Evolutionary conservation across 2,113 vertebrate species (phyloP), one percentile per base, ranked within the genome.

Genomic region (Megaptera novaeangliae): DNA sequence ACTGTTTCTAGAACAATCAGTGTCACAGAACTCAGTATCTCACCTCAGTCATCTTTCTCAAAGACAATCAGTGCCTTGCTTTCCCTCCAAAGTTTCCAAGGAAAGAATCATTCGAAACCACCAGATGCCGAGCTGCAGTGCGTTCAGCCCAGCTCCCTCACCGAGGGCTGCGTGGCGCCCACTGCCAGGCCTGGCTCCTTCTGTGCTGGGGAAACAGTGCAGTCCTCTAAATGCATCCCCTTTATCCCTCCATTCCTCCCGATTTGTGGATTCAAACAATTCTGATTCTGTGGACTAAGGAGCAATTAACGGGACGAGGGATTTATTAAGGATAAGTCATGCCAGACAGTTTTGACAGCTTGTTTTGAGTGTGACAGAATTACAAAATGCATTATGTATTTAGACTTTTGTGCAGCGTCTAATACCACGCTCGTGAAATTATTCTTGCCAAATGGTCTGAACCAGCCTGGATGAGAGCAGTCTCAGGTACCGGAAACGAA

Each of bases 301-400:
- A 93, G 91, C 95, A 94, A 95, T 97, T 91, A 98, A 66, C 78
- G 64, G 82, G 88, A 84, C 55, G 27, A 57, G 93, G 96, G 96
- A 97, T 96, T 95, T 97, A 93, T 94, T 36, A 72, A 84, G 95
- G 97, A 87, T 97, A 87, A 98, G 96, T 92, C 94, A 94, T 95
- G 96, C 98, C 97, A 98, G 96, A 64, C 92, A 21, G 92, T 85
- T 88, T 31, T 91, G 96, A 97, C 96, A 95, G 96, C 97, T 95
- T 95, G 95, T 87, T 97, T 77, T 20, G 92, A 95, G 94, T 88
- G 92, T 88, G 95, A 93, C 96, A 71, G 97, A 96, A 94, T 87
- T 83, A 86, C 82, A 41, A 75, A 95, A 64, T 63, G 96, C 91
- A 39, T 78, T 63, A 57, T 64, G 91, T 61, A 75, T 82, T 78